phyloP scores from a whole-genome alignment of 2,888 invertebrate genomes.

The Acanthosepion esculentum region DNA sequence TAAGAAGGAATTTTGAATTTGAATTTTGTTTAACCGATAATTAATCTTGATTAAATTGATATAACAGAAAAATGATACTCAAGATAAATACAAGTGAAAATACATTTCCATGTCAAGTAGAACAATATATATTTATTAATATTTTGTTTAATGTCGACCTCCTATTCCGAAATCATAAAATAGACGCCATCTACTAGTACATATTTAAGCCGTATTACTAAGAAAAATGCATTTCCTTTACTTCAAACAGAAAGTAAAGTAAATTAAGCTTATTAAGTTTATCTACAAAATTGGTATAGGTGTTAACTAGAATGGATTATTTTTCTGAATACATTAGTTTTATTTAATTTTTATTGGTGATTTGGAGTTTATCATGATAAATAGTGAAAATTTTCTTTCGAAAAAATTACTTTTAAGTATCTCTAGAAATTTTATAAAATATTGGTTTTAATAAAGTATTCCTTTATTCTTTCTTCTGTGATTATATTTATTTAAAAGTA shows the following conservation, averaged over 20 bases:
- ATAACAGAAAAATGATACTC: neutral
- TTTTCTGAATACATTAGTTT: too few species aligned
- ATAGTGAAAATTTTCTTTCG: too few species aligned
- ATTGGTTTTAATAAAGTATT: too few species aligned
- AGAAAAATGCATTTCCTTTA: neutral
- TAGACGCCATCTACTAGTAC: neutral
- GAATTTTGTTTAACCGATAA: neutral
- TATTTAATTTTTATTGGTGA: too few species aligned
- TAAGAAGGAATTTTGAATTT: neutral
- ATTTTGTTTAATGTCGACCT: neutral
- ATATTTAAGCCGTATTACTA: neutral
- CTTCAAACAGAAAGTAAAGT: neutral
- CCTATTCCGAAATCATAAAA: neutral
- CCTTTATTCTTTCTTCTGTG: too few species aligned
- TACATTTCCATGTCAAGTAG: neutral
- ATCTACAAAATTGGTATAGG: too few species aligned
- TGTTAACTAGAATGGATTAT: too few species aligned
- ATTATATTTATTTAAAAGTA: too few species aligned
- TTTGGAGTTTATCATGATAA: too few species aligned
- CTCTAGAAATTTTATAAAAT: too few species aligned
- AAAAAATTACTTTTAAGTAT: too few species aligned
- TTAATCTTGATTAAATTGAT: neutral
- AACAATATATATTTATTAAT: neutral
- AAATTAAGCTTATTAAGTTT: too few species aligned
- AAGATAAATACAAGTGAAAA: neutral